Conservation (phyloP, 2,113 vertebrate genomes). For the Caracal caracal region DNA sequence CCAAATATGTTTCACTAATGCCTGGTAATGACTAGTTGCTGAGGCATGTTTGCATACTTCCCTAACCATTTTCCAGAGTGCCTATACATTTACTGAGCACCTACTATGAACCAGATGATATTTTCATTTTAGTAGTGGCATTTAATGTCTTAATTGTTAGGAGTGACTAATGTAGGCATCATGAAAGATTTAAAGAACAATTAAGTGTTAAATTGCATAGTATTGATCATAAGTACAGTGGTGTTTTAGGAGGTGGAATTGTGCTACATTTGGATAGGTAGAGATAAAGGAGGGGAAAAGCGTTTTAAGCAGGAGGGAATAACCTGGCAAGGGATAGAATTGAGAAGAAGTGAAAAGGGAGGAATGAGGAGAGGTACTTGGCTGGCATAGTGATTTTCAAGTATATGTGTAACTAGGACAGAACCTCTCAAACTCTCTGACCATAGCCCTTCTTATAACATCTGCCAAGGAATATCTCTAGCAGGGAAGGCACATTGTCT, state of each 20-base stretch:
- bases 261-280: neutral
- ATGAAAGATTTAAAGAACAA: conserved; percentile 26
- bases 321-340: neutral
- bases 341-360: conserved; percentile 1
- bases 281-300: neutral
- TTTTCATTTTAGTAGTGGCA: conserved; percentile 17
- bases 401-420: conserved; percentile 20
- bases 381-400: neutral
- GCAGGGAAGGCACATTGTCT: neutral
- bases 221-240: neutral
- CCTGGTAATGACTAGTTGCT: neutral
- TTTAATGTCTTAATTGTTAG: conserved; percentile 25
- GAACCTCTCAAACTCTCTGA: neutral
- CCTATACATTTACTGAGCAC: neutral
- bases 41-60: neutral
- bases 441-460: neutral
- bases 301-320: neutral
- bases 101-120: conserved; percentile 21
- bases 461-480: neutral
- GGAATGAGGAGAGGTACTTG: neutral
- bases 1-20: neutral
- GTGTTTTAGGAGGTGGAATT: neutral
- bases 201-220: conserved; percentile 16
- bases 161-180: neutral
- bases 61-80: neutral